Percentiles rank a stretch among this genome's conserved stretches.
Evolutionary conservation across 1,140 invertebrate species (phyloP).

Genomic region (Euschistus heros): DNA sequence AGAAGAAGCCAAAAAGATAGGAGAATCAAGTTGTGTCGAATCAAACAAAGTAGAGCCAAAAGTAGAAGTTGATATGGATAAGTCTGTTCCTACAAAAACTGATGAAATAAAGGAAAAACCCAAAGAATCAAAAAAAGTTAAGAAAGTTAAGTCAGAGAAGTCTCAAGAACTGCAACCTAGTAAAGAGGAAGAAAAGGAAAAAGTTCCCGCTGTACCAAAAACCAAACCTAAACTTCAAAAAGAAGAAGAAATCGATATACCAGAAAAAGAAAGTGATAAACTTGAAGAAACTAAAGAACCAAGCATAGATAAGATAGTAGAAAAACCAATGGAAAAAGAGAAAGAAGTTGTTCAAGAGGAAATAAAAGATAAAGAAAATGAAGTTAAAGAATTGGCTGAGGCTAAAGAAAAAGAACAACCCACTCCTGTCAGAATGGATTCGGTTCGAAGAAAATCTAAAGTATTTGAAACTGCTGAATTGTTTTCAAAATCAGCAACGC

Average conservation of each 20-base stretch:
- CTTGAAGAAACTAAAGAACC: conserved; percentile 34
- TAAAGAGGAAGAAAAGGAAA: conserved; percentile 30
- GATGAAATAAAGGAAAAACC: conserved; percentile 29
- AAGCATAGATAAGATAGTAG: conserved; percentile 22
- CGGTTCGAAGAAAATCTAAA: conserved; percentile 49
- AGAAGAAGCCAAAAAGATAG: conserved; percentile 24
- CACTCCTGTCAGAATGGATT: conserved; percentile 5
- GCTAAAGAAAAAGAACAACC: neutral
- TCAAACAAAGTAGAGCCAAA: neutral
- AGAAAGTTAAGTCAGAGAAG: conserved; percentile 33
- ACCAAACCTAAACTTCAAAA: neutral
- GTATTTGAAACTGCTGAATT: conserved; percentile 61
- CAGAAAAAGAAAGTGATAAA: conserved; percentile 31
- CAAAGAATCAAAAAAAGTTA: conserved; percentile 32
- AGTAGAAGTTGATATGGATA: neutral
- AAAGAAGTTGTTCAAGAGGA: conserved; percentile 1
- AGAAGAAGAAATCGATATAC: conserved; percentile 7
- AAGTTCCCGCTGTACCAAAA: conserved; percentile 33
- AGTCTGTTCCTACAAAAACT: neutral
- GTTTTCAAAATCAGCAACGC: conserved; percentile 47
- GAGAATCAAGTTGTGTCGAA: neutral
- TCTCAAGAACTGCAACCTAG: neutral
- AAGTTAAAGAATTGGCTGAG: neutral
- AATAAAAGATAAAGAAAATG: neutral
- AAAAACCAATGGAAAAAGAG: conserved; percentile 14